These are phyloP conservation scores for Speoplatyrhinus poulsoni DNA, from an alignment of 2,113 vertebrate genomes.

Conservation along the genomic window DNA sequence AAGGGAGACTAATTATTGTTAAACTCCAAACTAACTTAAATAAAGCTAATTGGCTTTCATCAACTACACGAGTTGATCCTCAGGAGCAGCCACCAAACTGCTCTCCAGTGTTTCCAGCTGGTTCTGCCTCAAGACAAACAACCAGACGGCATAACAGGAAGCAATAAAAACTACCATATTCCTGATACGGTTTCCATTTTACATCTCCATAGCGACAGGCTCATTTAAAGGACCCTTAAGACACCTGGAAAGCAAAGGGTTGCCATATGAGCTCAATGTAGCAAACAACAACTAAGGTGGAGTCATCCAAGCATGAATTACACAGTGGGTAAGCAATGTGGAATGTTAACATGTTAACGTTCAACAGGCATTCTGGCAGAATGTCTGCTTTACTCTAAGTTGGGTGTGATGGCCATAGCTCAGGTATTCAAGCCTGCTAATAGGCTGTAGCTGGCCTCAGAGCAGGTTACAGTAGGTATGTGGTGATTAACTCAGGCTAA, in stretches of 20 bases:
- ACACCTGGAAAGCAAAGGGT: not conserved
- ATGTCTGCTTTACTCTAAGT: not conserved
- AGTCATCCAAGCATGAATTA: conserved; percentile 57
- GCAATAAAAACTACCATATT: conserved; percentile 11
- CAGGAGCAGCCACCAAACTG: not conserved
- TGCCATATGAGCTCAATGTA: conserved; percentile 34
- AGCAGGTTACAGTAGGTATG: conserved; percentile 53
- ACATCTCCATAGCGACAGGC: conserved; percentile 33
- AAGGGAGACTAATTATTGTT: too few relatives aligned
- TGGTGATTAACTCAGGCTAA: conserved; percentile 36
- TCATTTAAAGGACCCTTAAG: conserved; percentile 14
- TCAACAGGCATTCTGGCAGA: conserved; percentile 31
- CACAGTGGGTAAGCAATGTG: conserved; percentile 55
- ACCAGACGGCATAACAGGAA: conserved; percentile 16
- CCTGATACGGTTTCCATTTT: conserved; percentile 33
- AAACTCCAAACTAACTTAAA: too few relatives aligned
- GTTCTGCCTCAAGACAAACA: conserved; percentile 10
- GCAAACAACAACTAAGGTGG: conserved; percentile 52
- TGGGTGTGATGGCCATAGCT: not conserved
- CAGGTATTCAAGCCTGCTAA: conserved; percentile 24
- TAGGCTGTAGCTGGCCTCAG: conserved; percentile 42
- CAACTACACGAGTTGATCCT: too few relatives aligned
- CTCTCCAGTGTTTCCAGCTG: conserved; percentile 34
- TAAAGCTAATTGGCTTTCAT: too few relatives aligned
- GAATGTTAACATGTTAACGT: conserved; percentile 53